Evolutionary conservation across 2,113 vertebrate genomes (phyloP), one percentile per base, ranked within the genome.

Genomic region (Callithrix jacchus): DNA sequence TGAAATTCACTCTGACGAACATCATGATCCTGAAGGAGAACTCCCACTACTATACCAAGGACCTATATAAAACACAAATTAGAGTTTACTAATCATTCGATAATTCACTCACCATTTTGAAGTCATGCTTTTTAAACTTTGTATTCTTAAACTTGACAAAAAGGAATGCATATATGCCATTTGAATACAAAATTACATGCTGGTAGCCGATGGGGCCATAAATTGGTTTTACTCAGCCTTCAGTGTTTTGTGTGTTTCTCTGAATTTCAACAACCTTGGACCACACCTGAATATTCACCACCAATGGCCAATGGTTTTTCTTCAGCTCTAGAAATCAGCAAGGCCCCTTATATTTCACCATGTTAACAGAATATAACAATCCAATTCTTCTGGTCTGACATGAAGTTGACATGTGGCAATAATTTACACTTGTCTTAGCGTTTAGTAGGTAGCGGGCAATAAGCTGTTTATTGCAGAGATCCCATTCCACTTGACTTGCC

Each of bases 1-100:
- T 99, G 99, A 98, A 99, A 99, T 95, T 99, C 99, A 77, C 99
- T 99, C 98, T 99, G 99, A 76, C 99, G 99, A 91, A 99, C 99
- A 74, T 99, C 99, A 0, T 99, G 99, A 98, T 99, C 99, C 98
- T 99, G 99, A 37, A 99, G 99, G 95, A 99, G 98, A 94, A 99
- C 99, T 84, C 99, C 99, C 18, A 99, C 99, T 30, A 99, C 99
- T 68, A 99, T 99, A 80, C 99, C 99, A 2, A 99, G 99, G 96
- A 99, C 99, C 99, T 99, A 16, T 0, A 17, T 0, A 92, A 30
- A 96, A 11, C 1, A 95, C 54, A 64, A 37, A 86, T 45, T 27
- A 92, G 0, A 95, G 45, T 8, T 56, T 64, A 6, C 77, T 73
- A 79, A 23, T 52, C 73, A 88, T 20, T 23, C 54, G 23, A 66